A percentile compares a stretch with the other conserved stretches of the same genome.
Conservation (phyloP, 2,113 vertebrate genomes). For the Sorex fumeus region DNA sequence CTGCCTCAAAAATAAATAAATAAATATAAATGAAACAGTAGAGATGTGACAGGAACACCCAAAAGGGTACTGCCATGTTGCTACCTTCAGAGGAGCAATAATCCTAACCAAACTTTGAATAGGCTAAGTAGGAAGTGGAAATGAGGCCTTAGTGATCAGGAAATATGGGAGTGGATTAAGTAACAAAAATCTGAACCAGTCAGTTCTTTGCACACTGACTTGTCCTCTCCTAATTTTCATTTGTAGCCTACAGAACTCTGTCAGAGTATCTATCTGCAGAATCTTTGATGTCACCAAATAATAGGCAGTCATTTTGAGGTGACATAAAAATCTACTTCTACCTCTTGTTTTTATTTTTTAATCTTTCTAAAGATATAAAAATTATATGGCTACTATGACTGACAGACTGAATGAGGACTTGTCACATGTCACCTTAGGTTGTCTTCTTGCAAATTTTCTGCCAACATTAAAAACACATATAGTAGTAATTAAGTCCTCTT, state of each 20-base stretch:
- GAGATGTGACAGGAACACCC: fast-evolving
- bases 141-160: not conserved
- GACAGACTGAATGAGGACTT: slow-evolving; percentile 57
- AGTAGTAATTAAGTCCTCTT: slow-evolving; percentile 63
- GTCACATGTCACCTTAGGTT: slow-evolving; percentile 51
- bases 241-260: not conserved
- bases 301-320: slow-evolving; percentile 9
- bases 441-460: slow-evolving; percentile 51
- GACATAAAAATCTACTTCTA: not conserved
- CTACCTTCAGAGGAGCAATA: not conserved
- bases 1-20: too few species aligned
- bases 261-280: not conserved
- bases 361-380: not conserved
- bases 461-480: slow-evolving; percentile 65
- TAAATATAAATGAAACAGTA: not conserved
- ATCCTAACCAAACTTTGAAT: not conserved
- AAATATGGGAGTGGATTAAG: not conserved
- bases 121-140: not conserved
- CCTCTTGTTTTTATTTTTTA: not conserved
- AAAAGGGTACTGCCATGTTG: fast-evolving
- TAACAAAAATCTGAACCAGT: not conserved
- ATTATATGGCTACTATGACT: not conserved
- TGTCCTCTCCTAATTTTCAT: not conserved
- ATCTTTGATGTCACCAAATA: not conserved
- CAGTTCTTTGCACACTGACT: not conserved